These are phyloP conservation scores for Calliphora vicina DNA, from an alignment of 1,140 invertebrate species.

Conservation along the genomic window DNA sequence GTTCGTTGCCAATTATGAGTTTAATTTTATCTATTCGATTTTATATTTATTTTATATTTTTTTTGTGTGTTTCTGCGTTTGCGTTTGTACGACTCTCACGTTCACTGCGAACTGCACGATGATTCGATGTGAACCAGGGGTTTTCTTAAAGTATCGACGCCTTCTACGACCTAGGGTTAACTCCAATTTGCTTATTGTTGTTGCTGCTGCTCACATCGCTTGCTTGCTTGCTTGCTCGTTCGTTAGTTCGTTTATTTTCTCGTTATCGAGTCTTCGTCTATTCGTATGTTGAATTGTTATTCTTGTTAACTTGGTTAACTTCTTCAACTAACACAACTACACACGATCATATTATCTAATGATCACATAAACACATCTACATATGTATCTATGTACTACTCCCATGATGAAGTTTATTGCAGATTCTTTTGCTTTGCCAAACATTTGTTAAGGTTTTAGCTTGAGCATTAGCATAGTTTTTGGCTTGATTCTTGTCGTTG, in stretches of 20 bases:
- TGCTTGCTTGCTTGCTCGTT: not conserved
- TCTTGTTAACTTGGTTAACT: not conserved
- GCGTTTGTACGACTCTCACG: constrained; percentile 22
- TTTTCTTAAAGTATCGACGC: constrained; percentile 35
- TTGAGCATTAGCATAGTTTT: constrained; percentile 5
- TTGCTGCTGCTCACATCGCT: not conserved
- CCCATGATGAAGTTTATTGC: constrained; percentile 3
- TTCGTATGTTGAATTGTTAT: not conserved
- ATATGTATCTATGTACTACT: not conserved
- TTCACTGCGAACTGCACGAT: constrained; percentile 31
- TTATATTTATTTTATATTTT: not conserved
- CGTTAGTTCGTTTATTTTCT: not conserved
- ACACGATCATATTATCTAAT: too few species aligned
- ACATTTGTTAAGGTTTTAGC: not conserved
- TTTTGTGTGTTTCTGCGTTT: not conserved
- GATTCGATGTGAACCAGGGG: constrained; percentile 20
- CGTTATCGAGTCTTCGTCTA: not conserved
- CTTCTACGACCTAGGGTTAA: constrained; percentile 6
- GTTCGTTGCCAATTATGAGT: too few species aligned
- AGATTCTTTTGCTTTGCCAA: constrained; percentile 15
- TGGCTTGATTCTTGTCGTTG: not conserved
- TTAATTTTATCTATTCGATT: too few species aligned
- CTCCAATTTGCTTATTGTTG: not conserved
- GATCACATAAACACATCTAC: too few species aligned
- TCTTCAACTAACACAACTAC: not conserved